A percentile compares a stretch with the other conserved stretches of the same genome.
phyloP scores from a whole-genome alignment of 2,888 invertebrate species.

The Cephus pygmeus region DNA sequence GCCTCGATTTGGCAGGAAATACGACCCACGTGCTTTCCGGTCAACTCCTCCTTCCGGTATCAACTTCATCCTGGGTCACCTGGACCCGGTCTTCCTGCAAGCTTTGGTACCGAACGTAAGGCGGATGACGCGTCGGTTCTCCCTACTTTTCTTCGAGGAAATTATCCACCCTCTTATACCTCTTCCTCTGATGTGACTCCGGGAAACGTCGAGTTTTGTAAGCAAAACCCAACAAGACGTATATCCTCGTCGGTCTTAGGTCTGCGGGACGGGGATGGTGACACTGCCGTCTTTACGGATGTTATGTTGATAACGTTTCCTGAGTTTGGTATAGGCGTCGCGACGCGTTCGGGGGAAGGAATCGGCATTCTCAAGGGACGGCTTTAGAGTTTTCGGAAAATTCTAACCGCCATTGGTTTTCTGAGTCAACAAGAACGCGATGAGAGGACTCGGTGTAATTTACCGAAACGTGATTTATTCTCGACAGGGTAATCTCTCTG shows the following conservation, averaged over 20 bases:
- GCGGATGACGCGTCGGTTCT: neutral
- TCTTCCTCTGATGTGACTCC: slow-evolving; percentile 1
- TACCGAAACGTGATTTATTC: slow-evolving; percentile 46
- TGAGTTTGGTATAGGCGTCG: neutral
- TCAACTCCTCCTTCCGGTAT: neutral
- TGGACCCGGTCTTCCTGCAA: neutral
- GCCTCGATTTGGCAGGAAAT: neutral
- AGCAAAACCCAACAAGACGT: slow-evolving; percentile 19
- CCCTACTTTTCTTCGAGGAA: slow-evolving; percentile 6
- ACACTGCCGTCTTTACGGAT: slow-evolving; percentile 12
- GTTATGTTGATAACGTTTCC: slow-evolving; percentile 21
- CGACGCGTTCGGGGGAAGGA: neutral
- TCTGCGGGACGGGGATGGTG: slow-evolving; percentile 1
- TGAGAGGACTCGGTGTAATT: slow-evolving; percentile 30
- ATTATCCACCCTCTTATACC: slow-evolving; percentile 13
- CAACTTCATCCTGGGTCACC: neutral
- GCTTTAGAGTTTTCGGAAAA: neutral
- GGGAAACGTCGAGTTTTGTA: slow-evolving; percentile 17
- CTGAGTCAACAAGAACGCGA: slow-evolving; percentile 37
- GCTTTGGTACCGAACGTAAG: neutral
- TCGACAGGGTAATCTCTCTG: slow-evolving; percentile 38
- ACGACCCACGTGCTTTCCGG: neutral
- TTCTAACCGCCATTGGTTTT: slow-evolving; percentile 5
- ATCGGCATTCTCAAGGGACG: neutral
- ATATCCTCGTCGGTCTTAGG: slow-evolving; percentile 7